Evolutionary conservation across 2,888 invertebrate genomes (phyloP).

Genomic region (Noctua pronuba): DNA sequence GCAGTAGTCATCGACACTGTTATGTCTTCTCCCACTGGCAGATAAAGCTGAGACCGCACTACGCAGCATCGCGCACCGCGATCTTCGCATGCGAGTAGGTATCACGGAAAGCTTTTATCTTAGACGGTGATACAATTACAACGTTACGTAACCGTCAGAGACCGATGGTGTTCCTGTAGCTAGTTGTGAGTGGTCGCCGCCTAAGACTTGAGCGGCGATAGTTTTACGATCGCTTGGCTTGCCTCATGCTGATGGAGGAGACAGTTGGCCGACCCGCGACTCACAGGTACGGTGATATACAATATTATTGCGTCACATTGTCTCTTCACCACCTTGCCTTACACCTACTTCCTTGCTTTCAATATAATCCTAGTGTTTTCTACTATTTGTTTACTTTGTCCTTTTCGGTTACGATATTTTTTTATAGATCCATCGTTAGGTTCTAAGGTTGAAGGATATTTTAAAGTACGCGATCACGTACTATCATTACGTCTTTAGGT

Average conservation of each 20-base stretch:
- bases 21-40: constrained; percentile 83
- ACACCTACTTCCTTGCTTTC: constrained; percentile 69
- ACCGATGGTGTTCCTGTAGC: constrained; percentile 10
- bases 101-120: constrained; percentile 76
- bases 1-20: constrained; percentile 48
- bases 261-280: constrained; percentile 66
- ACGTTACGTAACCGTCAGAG: constrained; percentile 7
- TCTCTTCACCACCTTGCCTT: constrained; percentile 74
- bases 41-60: constrained; percentile 84
- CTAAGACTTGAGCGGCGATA: constrained; percentile 70
- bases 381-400: constrained; percentile 39
- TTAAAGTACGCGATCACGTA: constrained; percentile 10
- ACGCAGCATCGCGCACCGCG: constrained; percentile 87
- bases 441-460: constrained; percentile 6
- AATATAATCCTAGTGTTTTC: constrained; percentile 56
- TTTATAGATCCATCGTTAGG: constrained; percentile 34
- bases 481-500: constrained; percentile 19
- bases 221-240: constrained; percentile 83
- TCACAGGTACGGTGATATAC: constrained; percentile 78
- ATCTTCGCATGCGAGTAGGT: constrained; percentile 88
- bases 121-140: constrained; percentile 49
- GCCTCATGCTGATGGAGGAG: constrained; percentile 79
- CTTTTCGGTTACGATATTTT: constrained; percentile 35
- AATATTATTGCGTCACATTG: constrained; percentile 70
- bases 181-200: constrained; percentile 37